Base-by-base conservation (phyloP, 2,113 vertebrate genomes). In the Chionis minor region DNA sequence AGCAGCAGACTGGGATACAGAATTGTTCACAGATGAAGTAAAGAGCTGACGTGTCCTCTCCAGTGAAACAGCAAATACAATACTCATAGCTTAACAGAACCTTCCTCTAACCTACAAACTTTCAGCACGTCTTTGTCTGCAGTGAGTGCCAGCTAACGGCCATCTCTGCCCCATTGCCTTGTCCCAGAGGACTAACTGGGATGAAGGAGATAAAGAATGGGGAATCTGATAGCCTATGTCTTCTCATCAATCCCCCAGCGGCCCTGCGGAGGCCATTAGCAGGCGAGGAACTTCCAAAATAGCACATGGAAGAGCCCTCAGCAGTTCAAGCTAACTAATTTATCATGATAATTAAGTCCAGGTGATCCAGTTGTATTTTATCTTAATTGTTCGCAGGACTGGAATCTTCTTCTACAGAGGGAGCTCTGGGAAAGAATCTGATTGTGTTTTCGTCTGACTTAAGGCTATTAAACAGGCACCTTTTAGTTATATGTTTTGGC, bases 311-410 rank as follows among this genome's bases (percentile, higher is more conserved):
- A 88, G 21, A 92, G 8, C 15, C 35, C 47, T 54, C 27, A 86
- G 80, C 52, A 65, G 30, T 91, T 84, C n/a, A 86, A 49, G 13
- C 22, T 74, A 88, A 35, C 18, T 84, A 72, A 92, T 94, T 86
- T 75, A 86, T 96, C 74, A 92, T 6, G 4, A 58, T 94, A 96
- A 96, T 94, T 77, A 90, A 86, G 59, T 56, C 81, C 74, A 92
- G 79, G 90, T 90, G 79, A 88, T 65, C 17, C 8, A n/a, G 47
- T 70, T 69, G 35, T 45, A 58, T 7, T 75, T 81, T 81, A 84
- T 90, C 40, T 47, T 83, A 93, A 79, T 69, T 65, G 35, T 52
- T 92, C 49, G 72, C 88, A 92, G 88, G 24, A 84, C 30, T 86
- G 56, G 61, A 93, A 51, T 78, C 69, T 47, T 86, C 80, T 65